These are phyloP conservation scores for Stichodactyla mertensii DNA, from an alignment of 64 coral and sea anemone species.

Conservation along the genomic window DNA sequence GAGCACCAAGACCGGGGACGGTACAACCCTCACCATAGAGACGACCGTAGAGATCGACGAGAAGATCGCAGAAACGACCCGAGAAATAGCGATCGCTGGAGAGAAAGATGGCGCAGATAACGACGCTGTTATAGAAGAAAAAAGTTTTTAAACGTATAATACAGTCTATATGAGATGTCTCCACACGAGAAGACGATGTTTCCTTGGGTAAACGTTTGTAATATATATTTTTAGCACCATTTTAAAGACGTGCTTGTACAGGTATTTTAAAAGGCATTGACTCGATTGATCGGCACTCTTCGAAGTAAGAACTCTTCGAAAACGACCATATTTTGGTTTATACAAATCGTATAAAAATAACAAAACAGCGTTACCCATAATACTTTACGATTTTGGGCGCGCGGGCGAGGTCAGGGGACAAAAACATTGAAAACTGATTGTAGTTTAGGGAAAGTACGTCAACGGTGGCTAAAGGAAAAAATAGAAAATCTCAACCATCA, in stretches of 20 bases:
- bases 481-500: too few species aligned
- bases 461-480: too few species aligned
- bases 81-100: conserved; percentile 15
- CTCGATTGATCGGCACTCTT: background rate
- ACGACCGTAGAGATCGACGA: conserved; percentile 15
- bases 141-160: conserved; percentile 34
- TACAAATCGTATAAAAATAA: background rate
- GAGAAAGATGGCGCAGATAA: conserved; percentile 23
- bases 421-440: too few species aligned
- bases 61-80: background rate
- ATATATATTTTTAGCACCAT: background rate
- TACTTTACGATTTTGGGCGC: too few species aligned
- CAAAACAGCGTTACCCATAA: too few species aligned
- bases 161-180: background rate
- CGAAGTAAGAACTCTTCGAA: background rate
- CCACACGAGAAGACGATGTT: background rate
- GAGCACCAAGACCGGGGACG: conserved; percentile 15
- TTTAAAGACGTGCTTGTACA: background rate
- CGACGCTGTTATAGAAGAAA: conserved; percentile 34
- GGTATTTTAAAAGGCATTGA: background rate
- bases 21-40: background rate
- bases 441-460: too few species aligned
- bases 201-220: conserved; percentile 9
- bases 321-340: background rate
- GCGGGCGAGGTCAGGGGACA: too few species aligned